Conservation (phyloP, 2,113 vertebrate species). For the Manacus vitellinus region DNA sequence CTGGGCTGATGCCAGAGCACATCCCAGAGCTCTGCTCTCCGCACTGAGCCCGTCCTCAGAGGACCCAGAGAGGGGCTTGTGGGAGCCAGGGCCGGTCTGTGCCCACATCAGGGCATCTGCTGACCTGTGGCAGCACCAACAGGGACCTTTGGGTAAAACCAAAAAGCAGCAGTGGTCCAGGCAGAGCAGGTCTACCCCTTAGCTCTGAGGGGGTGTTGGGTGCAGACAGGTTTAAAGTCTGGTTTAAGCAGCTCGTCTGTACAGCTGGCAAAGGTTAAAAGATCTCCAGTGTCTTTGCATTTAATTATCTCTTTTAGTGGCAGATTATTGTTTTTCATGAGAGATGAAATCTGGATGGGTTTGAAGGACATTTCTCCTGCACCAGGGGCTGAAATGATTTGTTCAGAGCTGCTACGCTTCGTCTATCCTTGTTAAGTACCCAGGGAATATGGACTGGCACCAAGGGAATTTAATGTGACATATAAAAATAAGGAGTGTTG, state of each 20-base stretch:
- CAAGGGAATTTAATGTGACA: constrained; percentile 37
- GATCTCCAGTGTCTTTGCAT: background rate
- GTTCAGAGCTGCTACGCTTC: background rate
- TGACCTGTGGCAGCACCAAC: background rate
- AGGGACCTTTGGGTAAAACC: background rate
- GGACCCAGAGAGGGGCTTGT: background rate
- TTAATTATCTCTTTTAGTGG: background rate
- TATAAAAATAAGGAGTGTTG: background rate
- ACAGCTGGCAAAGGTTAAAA: constrained; percentile 8
- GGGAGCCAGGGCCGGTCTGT: background rate
- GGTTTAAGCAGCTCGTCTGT: background rate
- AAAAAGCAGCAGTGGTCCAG: background rate
- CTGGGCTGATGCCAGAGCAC: background rate
- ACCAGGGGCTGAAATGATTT: background rate
- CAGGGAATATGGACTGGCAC: background rate
- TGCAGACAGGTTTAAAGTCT: background rate
- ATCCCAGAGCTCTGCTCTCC: background rate
- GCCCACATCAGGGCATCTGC: background rate
- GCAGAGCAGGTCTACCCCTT: background rate
- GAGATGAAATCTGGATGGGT: background rate
- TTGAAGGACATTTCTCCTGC: background rate
- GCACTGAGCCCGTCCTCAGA: background rate
- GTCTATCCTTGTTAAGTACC: constrained; percentile 42
- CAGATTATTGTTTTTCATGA: background rate
- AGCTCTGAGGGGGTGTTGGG: background rate